These are phyloP conservation scores for Dreissena rostriformis DNA, from an alignment of 1,140 invertebrate species.

Conservation along the genomic window DNA sequence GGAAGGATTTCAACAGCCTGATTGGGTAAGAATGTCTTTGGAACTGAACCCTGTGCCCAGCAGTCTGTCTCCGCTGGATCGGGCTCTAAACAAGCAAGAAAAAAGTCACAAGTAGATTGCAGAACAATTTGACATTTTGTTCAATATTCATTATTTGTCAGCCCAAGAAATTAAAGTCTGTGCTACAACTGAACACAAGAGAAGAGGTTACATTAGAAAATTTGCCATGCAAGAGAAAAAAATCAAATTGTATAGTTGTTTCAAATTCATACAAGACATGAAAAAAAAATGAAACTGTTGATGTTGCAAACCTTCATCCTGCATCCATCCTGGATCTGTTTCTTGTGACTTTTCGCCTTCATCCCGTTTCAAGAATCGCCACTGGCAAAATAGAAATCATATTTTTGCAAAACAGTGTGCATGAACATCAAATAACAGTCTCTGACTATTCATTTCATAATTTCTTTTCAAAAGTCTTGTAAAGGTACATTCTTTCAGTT, in stretches of 20 bases:
- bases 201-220: not conserved
- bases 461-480: no score
- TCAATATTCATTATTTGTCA: not conserved
- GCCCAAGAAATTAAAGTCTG: not conserved
- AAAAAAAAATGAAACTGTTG: no score
- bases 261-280: no score
- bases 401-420: no score
- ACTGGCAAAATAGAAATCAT: conserved; percentile 66
- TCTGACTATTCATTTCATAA: no score
- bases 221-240: not conserved
- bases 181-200: not conserved
- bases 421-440: no score
- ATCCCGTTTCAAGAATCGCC: conserved; percentile 79
- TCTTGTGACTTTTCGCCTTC: conserved; percentile 73
- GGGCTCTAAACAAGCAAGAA: conserved; percentile 69
- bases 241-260: not conserved
- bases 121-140: no score
- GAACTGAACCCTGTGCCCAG: conserved; percentile 80
- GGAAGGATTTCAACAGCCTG: conserved; percentile 52
- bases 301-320: conserved; percentile 76
- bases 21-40: conserved; percentile 64
- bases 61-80: conserved; percentile 79
- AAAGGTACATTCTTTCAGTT: no score
- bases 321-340: conserved; percentile 72
- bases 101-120: no score